These are phyloP conservation scores for Drosophila nebulosa DNA, from an alignment of 1,140 invertebrate genomes.

Conservation along the genomic window DNA sequence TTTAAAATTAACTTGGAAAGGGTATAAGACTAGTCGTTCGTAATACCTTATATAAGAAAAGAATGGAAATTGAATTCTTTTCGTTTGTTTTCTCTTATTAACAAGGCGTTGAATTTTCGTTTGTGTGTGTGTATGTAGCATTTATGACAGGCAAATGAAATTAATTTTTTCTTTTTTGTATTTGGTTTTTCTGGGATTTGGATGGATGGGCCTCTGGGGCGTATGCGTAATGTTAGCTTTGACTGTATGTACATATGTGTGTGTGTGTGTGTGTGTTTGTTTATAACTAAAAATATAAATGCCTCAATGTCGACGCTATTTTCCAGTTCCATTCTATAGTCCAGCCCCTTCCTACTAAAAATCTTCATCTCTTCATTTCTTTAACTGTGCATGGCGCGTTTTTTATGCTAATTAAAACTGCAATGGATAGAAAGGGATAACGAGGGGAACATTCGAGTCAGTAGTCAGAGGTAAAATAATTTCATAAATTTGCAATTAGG, in stretches of 20 bases:
- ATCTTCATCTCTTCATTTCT: neutral
- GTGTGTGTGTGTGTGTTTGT: neutral
- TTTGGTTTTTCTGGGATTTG: neutral
- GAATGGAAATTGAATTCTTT: neutral
- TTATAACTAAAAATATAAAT: slow-evolving; percentile 1
- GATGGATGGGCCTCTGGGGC: neutral
- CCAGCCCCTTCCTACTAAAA: neutral
- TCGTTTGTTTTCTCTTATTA: neutral
- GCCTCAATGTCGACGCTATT: neutral
- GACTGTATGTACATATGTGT: neutral
- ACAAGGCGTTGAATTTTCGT: neutral
- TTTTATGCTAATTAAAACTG: neutral
- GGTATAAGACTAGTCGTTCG: neutral
- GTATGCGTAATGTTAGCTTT: neutral
- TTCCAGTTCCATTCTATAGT: neutral
- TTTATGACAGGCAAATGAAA: neutral
- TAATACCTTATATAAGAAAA: neutral
- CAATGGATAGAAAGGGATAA: neutral
- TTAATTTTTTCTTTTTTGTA: neutral
- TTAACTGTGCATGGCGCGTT: neutral
- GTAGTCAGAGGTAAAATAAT: neutral
- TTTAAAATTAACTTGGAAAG: too few relatives aligned
- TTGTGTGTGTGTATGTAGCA: neutral
- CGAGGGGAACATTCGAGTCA: neutral
- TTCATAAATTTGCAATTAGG: neutral